Evolutionary conservation across 2,888 invertebrate genomes (phyloP).

Genomic region (Trisateles emortualis): DNA sequence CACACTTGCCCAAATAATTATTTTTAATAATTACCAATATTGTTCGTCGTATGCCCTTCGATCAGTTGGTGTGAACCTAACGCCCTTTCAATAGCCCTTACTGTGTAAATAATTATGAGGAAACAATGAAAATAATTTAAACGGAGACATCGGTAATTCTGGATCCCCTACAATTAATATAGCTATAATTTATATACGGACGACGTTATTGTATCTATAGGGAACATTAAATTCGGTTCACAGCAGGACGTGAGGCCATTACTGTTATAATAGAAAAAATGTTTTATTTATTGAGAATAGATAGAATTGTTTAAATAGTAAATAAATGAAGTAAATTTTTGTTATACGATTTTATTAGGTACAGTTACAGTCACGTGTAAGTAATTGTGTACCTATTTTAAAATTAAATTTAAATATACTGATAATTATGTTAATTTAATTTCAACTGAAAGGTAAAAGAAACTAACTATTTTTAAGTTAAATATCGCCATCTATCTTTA

Average conservation of each 20-base stretch:
- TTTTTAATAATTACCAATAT: not conserved
- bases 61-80: conserved; percentile 1
- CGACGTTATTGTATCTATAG: conserved; percentile 43
- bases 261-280: conserved; percentile 10
- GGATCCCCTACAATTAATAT: conserved; percentile 69
- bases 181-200: conserved; percentile 64
- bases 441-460: no score
- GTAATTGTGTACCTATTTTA: no score
- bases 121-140: conserved; percentile 48
- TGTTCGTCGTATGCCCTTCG: not conserved
- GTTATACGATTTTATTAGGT: no score
- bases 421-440: no score
- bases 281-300: not conserved
- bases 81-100: conserved; percentile 32
- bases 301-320: not conserved
- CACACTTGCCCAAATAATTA: not conserved
- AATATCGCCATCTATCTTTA: no score
- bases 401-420: no score
- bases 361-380: no score
- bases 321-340: not conserved
- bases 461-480: no score
- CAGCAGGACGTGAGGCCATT: conserved; percentile 39
- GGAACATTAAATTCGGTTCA: conserved; percentile 34
- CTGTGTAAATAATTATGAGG: conserved; percentile 45
- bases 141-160: conserved; percentile 55